Conservation (phyloP, 2,113 vertebrate species). For the Dolichotis patagonum region DNA sequence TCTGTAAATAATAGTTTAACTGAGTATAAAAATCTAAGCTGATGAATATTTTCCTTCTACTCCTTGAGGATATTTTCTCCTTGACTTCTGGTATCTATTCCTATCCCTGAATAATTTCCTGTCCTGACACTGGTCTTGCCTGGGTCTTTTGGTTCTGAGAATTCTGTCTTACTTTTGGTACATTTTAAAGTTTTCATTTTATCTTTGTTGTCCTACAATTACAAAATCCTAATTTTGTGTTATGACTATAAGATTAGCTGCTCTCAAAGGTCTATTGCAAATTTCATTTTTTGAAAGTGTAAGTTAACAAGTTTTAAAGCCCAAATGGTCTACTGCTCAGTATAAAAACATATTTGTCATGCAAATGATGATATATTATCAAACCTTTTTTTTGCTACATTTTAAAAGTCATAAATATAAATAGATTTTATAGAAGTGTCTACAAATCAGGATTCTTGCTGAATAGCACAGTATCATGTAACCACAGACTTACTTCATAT, state of each 20-base stretch:
- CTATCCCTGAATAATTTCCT: neutral
- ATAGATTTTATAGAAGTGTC: neutral
- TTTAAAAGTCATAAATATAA: neutral
- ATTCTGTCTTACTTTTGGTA: neutral
- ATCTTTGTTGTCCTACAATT: neutral
- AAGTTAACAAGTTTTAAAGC: conserved; percentile 2
- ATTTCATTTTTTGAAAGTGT: neutral
- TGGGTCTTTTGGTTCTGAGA: conserved; percentile 3
- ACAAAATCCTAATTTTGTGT: neutral
- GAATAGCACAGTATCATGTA: neutral
- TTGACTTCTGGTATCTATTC: neutral
- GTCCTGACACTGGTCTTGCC: neutral
- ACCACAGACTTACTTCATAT: neutral
- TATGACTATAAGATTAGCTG: neutral
- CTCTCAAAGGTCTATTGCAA: neutral
- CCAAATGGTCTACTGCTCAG: neutral
- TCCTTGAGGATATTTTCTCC: neutral
- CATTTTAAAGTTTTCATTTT: neutral
- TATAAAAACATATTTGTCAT: neutral
- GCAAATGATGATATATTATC: neutral
- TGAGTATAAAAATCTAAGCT: neutral
- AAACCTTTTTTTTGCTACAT: neutral
- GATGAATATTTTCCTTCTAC: neutral
- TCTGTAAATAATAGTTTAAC: conserved; percentile 27
- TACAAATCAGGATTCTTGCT: neutral